phyloP scores from a whole-genome alignment of 1,140 invertebrate genomes.

The Drosophila fuyamai region DNA sequence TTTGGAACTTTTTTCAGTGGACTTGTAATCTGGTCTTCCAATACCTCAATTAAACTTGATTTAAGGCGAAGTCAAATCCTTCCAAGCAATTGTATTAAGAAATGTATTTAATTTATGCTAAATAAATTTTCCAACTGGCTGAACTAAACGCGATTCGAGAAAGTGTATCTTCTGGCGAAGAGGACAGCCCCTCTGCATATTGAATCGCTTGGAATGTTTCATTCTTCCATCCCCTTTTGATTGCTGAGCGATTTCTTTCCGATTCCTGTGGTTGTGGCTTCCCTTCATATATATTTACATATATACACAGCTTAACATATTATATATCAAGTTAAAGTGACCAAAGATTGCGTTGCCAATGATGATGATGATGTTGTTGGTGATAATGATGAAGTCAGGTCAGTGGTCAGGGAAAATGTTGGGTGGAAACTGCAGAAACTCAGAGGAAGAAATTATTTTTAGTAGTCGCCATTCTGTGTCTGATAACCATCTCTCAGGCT shows the following conservation, averaged over 20 bases:
- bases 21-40: neutral
- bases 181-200: slow-evolving; percentile 6
- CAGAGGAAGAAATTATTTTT: slow-evolving; percentile 51
- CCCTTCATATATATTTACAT: slow-evolving; percentile 14
- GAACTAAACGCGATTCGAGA: too few species aligned
- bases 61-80: neutral
- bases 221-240: slow-evolving; percentile 34
- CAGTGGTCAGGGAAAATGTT: slow-evolving; percentile 20
- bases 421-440: slow-evolving; percentile 31
- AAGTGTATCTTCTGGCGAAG: slow-evolving; percentile 4
- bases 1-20: too few species aligned
- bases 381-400: slow-evolving; percentile 5
- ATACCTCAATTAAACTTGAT: neutral
- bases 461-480: slow-evolving; percentile 52
- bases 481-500: slow-evolving; percentile 16
- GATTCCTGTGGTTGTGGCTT: slow-evolving; percentile 37
- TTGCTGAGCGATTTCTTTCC: slow-evolving; percentile 40
- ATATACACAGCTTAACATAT: slow-evolving; percentile 30
- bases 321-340: slow-evolving; percentile 32
- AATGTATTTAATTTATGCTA: slow-evolving; percentile 13
- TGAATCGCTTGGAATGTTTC: slow-evolving; percentile 19
- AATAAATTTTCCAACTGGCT: neutral
- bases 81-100: slow-evolving; percentile 3
- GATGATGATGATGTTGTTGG: slow-evolving; percentile 10
- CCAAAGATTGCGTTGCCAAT: slow-evolving; percentile 29